phyloP scores from a whole-genome alignment of 2,888 invertebrate genomes.

The Hirtodrosophila histrioides region DNA sequence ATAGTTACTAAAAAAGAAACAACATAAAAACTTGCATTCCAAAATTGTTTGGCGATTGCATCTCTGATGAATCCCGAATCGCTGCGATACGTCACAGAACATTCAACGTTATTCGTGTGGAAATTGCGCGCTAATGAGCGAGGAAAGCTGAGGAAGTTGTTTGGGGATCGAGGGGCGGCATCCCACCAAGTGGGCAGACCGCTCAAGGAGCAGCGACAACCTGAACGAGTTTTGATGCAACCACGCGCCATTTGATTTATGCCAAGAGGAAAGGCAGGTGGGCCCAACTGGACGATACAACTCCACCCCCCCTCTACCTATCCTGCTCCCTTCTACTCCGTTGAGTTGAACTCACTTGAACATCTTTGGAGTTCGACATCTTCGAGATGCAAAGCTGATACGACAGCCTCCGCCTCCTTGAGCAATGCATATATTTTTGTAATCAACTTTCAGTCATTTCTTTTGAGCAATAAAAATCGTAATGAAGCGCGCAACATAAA shows the following conservation, averaged over 20 bases:
- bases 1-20: neutral
- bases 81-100: constrained; percentile 77
- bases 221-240: constrained; percentile 61
- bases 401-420: constrained; percentile 11
- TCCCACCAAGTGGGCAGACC: constrained; percentile 5
- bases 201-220: constrained; percentile 29
- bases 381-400: constrained; percentile 7
- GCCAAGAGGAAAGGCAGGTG: constrained; percentile 46
- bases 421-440: constrained; percentile 45
- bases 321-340: neutral
- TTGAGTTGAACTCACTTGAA: constrained; percentile 1
- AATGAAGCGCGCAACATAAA: constrained; percentile 73
- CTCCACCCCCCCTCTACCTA: neutral
- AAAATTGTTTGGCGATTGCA: constrained; percentile 57
- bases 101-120: constrained; percentile 80
- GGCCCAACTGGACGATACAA: constrained; percentile 21
- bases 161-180: neutral
- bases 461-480: constrained; percentile 71
- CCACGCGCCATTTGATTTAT: constrained; percentile 73
- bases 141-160: constrained; percentile 18
- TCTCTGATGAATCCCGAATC: constrained; percentile 53
- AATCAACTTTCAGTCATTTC: constrained; percentile 56
- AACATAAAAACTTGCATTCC: constrained; percentile 18
- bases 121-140: constrained; percentile 73
- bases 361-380: constrained; percentile 2